phyloP scores from a whole-genome alignment of 2,113 vertebrate species.

The Gymnocephalus cernua region DNA sequence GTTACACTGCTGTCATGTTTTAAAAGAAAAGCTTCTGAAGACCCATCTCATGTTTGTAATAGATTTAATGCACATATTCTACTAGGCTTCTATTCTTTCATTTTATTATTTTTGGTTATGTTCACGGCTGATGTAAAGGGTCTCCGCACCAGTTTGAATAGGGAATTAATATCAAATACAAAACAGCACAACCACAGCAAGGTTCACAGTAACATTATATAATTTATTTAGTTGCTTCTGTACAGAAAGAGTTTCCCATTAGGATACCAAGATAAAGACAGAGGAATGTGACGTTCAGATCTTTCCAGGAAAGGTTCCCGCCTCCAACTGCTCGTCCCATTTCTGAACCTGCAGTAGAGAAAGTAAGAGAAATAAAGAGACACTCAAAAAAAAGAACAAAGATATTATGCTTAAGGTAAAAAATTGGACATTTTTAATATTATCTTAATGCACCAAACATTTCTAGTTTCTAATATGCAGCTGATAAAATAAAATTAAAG shows the following conservation, averaged over 20 bases:
- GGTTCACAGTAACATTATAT: neutral
- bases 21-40: neutral
- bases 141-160: neutral
- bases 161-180: neutral
- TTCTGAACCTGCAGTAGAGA: conserved; percentile 71
- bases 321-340: conserved; percentile 78
- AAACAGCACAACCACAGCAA: neutral
- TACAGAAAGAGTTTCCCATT: conserved; percentile 47
- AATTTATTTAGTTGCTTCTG: conserved; percentile 42
- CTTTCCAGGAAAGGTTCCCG: conserved; percentile 76
- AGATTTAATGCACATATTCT: neutral
- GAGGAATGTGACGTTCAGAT: conserved; percentile 59
- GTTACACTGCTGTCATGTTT: neutral
- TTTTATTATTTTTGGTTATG: no score
- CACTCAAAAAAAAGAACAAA: neutral
- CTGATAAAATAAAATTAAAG: neutral
- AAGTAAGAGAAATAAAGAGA: neutral
- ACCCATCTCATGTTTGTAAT: neutral
- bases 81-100: neutral
- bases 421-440: neutral
- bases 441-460: no score
- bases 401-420: neutral
- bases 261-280: neutral
- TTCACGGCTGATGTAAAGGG: neutral
- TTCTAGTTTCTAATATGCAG: neutral